Percentiles rank a stretch among this genome's conserved stretches.
phyloP scores from a whole-genome alignment of 2,113 vertebrate genomes.

The Tor tambroides region DNA sequence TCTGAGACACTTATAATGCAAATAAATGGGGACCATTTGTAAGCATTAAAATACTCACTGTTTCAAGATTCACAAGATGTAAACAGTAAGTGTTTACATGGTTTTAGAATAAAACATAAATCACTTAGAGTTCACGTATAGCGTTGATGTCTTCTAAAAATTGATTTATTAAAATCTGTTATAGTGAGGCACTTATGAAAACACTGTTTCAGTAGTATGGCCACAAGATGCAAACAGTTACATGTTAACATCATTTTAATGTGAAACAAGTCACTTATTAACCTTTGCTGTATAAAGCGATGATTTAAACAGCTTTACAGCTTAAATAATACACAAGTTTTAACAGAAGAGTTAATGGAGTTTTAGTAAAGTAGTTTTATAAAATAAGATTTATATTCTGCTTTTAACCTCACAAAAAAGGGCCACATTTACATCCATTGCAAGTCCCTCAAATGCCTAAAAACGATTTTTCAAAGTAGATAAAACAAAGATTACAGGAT shows the following conservation, averaged over 20 bases:
- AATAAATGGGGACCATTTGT: not conserved
- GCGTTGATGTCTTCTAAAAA: not conserved
- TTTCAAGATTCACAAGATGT: not conserved
- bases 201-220: not conserved
- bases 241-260: not conserved
- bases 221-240: not conserved
- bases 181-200: too few relatives aligned
- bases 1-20: not conserved
- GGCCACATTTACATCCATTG: not conserved
- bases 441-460: not conserved
- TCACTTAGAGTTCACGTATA: not conserved
- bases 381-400: not conserved
- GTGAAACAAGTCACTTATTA: not conserved
- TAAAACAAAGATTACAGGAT: too few relatives aligned
- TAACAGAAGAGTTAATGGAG: not conserved
- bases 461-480: too few relatives aligned
- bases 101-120: not conserved
- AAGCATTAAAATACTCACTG: not conserved
- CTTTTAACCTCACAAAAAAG: not conserved
- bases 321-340: not conserved
- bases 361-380: not conserved
- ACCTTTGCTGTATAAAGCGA: not conserved
- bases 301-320: not conserved
- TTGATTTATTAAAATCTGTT: too few relatives aligned
- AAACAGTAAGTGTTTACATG: not conserved